Base-by-base conservation (phyloP, 2,797 vertebrate species). In the Acestrorhynchus altus region DNA sequence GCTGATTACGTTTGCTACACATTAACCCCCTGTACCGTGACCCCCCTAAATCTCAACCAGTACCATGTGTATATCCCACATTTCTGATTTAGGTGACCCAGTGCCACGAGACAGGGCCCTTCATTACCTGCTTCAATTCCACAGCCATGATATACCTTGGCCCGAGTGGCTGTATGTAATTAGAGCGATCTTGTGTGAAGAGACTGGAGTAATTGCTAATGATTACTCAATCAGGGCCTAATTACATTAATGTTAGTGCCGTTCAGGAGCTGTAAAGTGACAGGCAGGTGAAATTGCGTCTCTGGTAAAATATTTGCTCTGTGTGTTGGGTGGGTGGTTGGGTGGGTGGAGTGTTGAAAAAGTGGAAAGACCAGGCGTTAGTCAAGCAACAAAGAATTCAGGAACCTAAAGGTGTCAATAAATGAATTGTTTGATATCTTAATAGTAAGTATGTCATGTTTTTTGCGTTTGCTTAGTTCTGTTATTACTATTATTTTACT, bases 161-260 rank as follows among this genome's bases (percentile, higher is more conserved):
- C 35, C 39, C 44, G 26, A 42, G 26, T 61, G 31, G 59, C n/a
- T 57, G 49, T 76, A 35, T 44, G 56, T 49, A 69, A 77, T 69
- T 61, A 69, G 42, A 51, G 46, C 8, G 3, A 26, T 31, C 66
- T 39, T 13, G 54, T 16, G 28, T 40, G 31, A 51, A 49, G 16
- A 70, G 42, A 49, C 49, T 39, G 15, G 75, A 56, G 31, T 77
- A 61, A 70, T 77, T 70, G 75, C 56, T 77, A 69, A 51, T 18
- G 74, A 77, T 61, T 69, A 59, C 20, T 70, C 66, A 70, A 77
- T 70, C 46, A 51, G 47, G 75, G 31, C 66, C 56, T 77, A 77
- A 77, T 70, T 70, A 61, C 42, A 52, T 70, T 69, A 63, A 35
- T 15, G 11, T 22, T 54, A 60, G 56, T 20, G 66, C 28, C 56